These are phyloP conservation scores for Trematomus bernacchii DNA, from an alignment of 2,797 vertebrate genomes.

Conservation along the genomic window DNA sequence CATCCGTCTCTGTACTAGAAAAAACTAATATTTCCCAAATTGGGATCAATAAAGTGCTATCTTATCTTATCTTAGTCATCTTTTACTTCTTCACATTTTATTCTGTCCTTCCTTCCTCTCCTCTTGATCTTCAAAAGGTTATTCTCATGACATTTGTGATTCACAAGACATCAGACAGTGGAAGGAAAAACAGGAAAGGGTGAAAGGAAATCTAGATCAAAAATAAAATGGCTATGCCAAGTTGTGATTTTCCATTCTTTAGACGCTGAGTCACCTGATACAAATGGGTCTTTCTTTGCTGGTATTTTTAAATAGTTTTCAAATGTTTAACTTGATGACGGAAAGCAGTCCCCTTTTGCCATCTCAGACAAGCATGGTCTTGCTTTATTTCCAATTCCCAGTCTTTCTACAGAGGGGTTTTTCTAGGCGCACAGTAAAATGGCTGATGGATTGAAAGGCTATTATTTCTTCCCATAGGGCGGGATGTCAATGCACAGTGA, in stretches of 20 bases:
- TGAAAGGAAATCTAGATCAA: constrained; percentile 6
- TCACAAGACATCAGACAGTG: background rate
- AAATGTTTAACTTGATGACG: background rate
- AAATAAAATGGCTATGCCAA: constrained; percentile 1
- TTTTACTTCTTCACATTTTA: background rate
- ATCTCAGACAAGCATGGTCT: background rate
- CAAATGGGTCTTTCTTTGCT: background rate
- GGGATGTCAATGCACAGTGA: background rate
- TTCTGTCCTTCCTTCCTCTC: background rate
- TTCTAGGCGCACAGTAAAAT: too few relatives aligned
- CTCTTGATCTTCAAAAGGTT: constrained; percentile 30
- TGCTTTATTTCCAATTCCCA: too few relatives aligned
- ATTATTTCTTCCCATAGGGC: background rate
- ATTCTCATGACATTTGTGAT: constrained; percentile 6
- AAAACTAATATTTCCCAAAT: too few relatives aligned
- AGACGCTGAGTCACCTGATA: constrained; percentile 4
- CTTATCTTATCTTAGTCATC: background rate
- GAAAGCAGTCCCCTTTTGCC: background rate
- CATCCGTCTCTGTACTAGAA: background rate
- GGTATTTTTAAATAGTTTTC: background rate
- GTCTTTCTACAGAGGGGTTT: too few relatives aligned
- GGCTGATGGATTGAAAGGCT: background rate
- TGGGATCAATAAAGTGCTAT: too few relatives aligned
- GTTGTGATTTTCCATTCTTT: background rate
- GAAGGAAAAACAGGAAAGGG: constrained; percentile 27